Base-by-base conservation (phyloP, 2,113 vertebrate species). In the Nycticryphes semicollaris region DNA sequence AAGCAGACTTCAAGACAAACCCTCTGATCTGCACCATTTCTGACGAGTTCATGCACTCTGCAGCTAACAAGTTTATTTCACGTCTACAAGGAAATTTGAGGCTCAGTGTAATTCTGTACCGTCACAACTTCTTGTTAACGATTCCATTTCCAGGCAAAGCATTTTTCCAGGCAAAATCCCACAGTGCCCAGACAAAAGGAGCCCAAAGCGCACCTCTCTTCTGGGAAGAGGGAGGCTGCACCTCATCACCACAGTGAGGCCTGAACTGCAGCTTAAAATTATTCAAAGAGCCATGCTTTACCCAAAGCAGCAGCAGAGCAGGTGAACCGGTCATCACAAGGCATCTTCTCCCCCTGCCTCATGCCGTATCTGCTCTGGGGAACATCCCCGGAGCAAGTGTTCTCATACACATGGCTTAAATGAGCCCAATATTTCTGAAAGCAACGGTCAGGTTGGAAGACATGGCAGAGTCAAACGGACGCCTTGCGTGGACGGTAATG, bases 291-390 rank as follows among this genome's bases (percentile, higher is more conserved):
- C 5, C 10, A 76, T 48, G 76, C 43, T 77, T 93, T 41, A 89
- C 50, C 76, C 39, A 2, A 89, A 84, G 60, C 89, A 87, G 76
- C 87, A 64, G 1, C 60, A 63, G 70, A 43, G n/a, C 27, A 39
- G 73, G 69, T 90, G 72, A 90, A 69, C 41, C 84, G 28, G n/a
- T 75, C 39, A 27, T 79, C 82, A 92, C 91, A 79, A 88, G 60
- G 91, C 87, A 77, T 21, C 43, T 50, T 83, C 78, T 94, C 81
- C 81, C 4, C 19, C 37, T 90, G 78, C 67, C 81, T 30, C 37
- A 68, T 80, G 70, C 57, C 78, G 78, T 75, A 76, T 80, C 76
- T 73, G 79, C 75, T 96, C 95, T 93, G 93, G 94, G n/a, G 87
- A 90, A 69, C 41, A 94, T 74, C 82, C 63, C 15, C 24, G 47